Percentiles rank a stretch among this genome's conserved stretches.
Evolutionary conservation across 2,888 invertebrate species (phyloP).

Genomic region (Craniophora ligustri): DNA sequence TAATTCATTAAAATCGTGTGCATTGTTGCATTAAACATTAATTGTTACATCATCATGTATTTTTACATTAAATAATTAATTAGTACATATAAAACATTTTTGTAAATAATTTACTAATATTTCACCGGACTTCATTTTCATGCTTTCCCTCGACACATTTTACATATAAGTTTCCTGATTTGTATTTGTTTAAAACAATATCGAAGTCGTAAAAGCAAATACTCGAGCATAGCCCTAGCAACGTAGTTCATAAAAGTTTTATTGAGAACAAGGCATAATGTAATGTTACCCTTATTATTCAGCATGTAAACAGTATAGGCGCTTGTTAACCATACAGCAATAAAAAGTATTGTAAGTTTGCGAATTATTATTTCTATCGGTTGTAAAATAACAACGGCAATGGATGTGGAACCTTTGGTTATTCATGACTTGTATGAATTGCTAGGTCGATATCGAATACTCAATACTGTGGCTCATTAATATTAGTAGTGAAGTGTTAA

Average conservation of each 20-base stretch:
- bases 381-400: constrained; percentile 53
- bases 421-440: constrained; percentile 8
- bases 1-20: constrained; percentile 44
- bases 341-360: constrained; percentile 62
- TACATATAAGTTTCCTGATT: constrained; percentile 38
- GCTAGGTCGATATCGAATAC: constrained; percentile 1
- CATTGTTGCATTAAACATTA: constrained; percentile 25
- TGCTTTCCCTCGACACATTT: constrained; percentile 10
- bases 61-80: too few species aligned
- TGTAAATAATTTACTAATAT: too few species aligned
- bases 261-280: constrained; percentile 59
- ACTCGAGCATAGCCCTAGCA: constrained; percentile 42
- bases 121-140: constrained; percentile 8
- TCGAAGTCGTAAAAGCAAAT: constrained; percentile 49
- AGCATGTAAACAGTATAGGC: constrained; percentile 65
- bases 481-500: too few species aligned
- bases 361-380: constrained; percentile 57
- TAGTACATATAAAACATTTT: too few species aligned
- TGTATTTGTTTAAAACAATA: constrained; percentile 48
- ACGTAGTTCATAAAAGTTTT: constrained; percentile 56
- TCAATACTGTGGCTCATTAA: background rate
- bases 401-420: constrained; percentile 32
- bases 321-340: constrained; percentile 58
- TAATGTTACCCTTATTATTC: constrained; percentile 65
- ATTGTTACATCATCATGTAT: too few species aligned